A percentile compares a stretch with the other conserved stretches of the same genome.
Conservation (phyloP, 2,888 invertebrate genomes). For the Drosophila helvetica region DNA sequence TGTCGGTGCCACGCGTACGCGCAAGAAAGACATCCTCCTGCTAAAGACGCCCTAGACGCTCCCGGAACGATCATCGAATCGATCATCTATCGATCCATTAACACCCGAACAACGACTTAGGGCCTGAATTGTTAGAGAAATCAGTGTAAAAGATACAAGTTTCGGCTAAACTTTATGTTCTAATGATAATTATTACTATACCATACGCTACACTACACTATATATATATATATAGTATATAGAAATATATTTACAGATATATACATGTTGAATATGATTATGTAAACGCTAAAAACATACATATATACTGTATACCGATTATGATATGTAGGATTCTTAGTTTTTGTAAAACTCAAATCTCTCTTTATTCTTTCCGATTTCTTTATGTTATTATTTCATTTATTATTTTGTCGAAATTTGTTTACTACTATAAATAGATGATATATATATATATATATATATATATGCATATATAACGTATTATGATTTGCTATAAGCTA, state of each 20-base stretch:
- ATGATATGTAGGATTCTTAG: slow-evolving; percentile 61
- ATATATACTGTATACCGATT: slow-evolving; percentile 61
- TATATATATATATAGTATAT: slow-evolving; percentile 29
- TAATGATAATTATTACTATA: slow-evolving; percentile 73
- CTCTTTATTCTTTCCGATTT: slow-evolving; percentile 28
- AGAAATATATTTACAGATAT: slow-evolving; percentile 36
- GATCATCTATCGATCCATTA: slow-evolving; percentile 45
- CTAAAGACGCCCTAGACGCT: slow-evolving; percentile 67
- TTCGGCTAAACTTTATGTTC: slow-evolving; percentile 62
- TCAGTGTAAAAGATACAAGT: slow-evolving; percentile 6
- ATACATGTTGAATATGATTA: slow-evolving; percentile 58
- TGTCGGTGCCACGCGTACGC: slow-evolving; percentile 78
- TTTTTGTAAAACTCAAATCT: slow-evolving; percentile 50
- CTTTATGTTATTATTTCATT: slow-evolving; percentile 45
- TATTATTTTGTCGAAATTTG: slow-evolving; percentile 60
- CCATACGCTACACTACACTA: slow-evolving; percentile 41
- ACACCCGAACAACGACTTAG: slow-evolving; percentile 34
- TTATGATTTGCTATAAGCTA: slow-evolving; percentile 77
- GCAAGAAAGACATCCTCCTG: slow-evolving; percentile 82
- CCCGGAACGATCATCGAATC: slow-evolving; percentile 43
- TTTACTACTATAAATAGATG: slow-evolving; percentile 27
- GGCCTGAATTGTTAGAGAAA: slow-evolving; percentile 50
- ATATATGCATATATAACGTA: slow-evolving; percentile 59
- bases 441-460: neutral
- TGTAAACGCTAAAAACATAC: slow-evolving; percentile 23